Conservation (phyloP, 2,888 invertebrate genomes). For the Scaptomyza flava region DNA sequence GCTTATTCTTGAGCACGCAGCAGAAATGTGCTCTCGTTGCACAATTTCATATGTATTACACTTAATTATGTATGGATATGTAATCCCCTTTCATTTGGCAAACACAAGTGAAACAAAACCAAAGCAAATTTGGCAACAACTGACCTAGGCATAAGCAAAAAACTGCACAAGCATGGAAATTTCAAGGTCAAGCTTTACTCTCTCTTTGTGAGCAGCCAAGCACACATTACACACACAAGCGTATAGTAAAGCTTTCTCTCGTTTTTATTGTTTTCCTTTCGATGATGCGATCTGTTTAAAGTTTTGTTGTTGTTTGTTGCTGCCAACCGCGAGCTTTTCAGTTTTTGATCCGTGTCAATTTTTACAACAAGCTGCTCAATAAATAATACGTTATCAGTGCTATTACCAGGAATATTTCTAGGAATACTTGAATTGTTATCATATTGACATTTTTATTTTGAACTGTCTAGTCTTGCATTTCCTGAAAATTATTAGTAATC, state of each 20-base stretch:
- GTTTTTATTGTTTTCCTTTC: background rate
- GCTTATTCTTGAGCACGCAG: too few species aligned
- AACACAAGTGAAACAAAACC: background rate
- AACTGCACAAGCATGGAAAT: background rate
- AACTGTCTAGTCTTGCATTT: conserved; percentile 1
- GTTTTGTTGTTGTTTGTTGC: background rate
- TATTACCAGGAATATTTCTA: conserved; percentile 10
- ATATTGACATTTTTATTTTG: conserved; percentile 5
- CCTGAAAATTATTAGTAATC: background rate
- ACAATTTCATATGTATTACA: background rate
- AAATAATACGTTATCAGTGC: conserved; percentile 16
- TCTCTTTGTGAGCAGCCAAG: background rate
- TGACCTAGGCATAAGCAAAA: conserved; percentile 28
- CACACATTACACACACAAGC: background rate
- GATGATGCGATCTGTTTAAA: background rate
- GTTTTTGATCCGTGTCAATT: conserved; percentile 8
- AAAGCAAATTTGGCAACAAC: conserved; percentile 1
- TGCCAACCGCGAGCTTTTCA: background rate
- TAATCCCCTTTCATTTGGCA: background rate
- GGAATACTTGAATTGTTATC: conserved; percentile 2
- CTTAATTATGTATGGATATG: background rate
- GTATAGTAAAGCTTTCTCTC: background rate
- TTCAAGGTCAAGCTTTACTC: background rate
- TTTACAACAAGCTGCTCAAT: background rate
- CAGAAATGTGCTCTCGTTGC: background rate